These are phyloP conservation scores for Athene noctua DNA, from an alignment of 2,113 vertebrate genomes.

Conservation along the genomic window DNA sequence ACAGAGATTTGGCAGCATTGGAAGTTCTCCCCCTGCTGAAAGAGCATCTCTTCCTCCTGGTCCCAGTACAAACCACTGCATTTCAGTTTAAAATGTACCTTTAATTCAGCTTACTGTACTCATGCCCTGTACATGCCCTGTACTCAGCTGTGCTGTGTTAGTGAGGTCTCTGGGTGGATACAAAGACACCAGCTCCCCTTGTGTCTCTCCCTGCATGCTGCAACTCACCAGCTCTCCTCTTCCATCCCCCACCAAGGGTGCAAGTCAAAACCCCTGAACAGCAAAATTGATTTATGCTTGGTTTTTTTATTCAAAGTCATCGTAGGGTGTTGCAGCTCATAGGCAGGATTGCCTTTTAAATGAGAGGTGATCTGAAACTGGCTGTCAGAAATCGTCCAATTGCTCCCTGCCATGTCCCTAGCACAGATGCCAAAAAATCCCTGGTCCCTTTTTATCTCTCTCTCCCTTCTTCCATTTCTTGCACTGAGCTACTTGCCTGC, in stretches of 20 bases:
- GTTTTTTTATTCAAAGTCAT: background rate
- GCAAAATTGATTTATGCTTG: background rate
- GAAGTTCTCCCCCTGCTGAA: background rate
- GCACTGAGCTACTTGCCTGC: background rate
- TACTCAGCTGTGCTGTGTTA: background rate
- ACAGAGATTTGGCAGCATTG: background rate
- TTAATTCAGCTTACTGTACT: background rate
- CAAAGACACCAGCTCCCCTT: background rate
- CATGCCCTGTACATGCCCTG: background rate
- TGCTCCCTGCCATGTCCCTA: background rate
- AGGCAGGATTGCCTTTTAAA: background rate
- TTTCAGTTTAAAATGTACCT: background rate
- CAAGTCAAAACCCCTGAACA: background rate
- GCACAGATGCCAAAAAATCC: rapidly evolving
- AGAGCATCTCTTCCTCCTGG: background rate
- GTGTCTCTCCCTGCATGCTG: rapidly evolving
- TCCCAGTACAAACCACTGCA: background rate
- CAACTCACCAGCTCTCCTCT: background rate
- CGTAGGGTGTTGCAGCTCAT: background rate
- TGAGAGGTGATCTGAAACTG: background rate
- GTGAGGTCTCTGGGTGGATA: background rate
- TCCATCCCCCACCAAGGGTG: background rate
- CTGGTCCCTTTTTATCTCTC: background rate
- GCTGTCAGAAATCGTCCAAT: background rate
- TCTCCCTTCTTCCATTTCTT: background rate